Base-by-base conservation (phyloP, 1,140 invertebrate species). In the Musca domestica region DNA sequence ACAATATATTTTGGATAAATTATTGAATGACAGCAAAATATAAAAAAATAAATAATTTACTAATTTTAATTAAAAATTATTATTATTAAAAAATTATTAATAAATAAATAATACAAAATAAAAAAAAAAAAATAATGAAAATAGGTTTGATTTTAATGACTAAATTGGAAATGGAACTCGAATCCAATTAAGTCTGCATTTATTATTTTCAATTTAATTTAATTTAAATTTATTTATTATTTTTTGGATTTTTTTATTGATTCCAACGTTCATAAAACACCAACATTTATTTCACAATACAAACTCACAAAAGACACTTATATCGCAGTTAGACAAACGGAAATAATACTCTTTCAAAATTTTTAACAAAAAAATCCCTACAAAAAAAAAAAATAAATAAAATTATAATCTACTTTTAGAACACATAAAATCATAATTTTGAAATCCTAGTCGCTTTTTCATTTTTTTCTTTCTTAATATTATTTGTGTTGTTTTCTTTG, bases 401-500 rank as follows among this genome's bases (percentile, higher is more conserved):
- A 56, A 23, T 23, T 12, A 17, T 56, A 14, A 25, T 10, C 15
- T 17, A 30, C 17, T 2, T 20, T 10, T n/a, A 58, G 30, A 58
- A 30, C 1, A 30, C 54, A 30, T 7, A 58, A 30, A 30, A n/a
- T 30, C n/a, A n/a, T 30, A 58, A 58, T 30, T 4, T 10, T 2
- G 17, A 52, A 64, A 3, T 23, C 27, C 2, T 52, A 64, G 52
- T 47, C 27, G 54, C 54, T 58, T 58, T 58, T 58, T 58, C 54
- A 58, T 58, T 58, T 41, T 41, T 41, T 58, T 58, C 12, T 41
- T 41, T 30, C 27, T 3, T 30, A 4, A 30, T 30, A 30, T 30
- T 30, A n/a, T 41, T 41, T 12, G 34, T 41, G 34, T 41, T 41
- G 34, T 41, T 41, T 41, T 41, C 10, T 12, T 41, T 41, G 34